A percentile compares a stretch with the other conserved stretches of the same genome.
phyloP scores from a whole-genome alignment of 2,113 vertebrate species.

The Probosciger aterrimus region DNA sequence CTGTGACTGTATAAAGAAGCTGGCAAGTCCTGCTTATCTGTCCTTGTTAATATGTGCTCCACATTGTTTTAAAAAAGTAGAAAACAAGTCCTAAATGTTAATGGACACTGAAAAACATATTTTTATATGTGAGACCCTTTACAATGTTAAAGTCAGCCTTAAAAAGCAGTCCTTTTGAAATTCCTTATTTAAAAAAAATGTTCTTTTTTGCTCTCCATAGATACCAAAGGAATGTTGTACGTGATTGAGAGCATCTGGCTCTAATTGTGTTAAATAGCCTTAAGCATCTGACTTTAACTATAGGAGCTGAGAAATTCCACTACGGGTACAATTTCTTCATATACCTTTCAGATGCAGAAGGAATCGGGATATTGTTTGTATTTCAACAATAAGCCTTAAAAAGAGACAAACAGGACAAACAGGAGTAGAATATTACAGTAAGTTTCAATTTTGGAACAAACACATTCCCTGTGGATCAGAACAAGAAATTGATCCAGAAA shows the following conservation, averaged over 20 bases:
- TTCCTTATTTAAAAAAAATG: not conserved
- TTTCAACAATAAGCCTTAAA: not conserved
- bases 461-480: accelerated
- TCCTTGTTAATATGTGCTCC: not conserved
- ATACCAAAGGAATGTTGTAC: slow-evolving; percentile 47
- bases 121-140: not conserved
- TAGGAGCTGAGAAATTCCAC: slow-evolving; percentile 24
- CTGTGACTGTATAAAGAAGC: not conserved
- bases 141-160: not conserved
- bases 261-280: slow-evolving; percentile 41
- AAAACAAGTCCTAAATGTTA: not conserved
- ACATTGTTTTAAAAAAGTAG: not conserved
- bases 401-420: not conserved
- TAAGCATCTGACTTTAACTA: slow-evolving; percentile 38
- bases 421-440: not conserved
- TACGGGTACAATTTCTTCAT: not conserved
- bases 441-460: not conserved
- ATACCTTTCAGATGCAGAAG: not conserved
- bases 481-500: not conserved
- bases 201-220: not conserved
- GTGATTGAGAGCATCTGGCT: slow-evolving; percentile 50
- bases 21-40: not conserved
- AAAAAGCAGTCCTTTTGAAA: slow-evolving; percentile 30
- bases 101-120: not conserved
- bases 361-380: not conserved